Evolutionary conservation across 2,888 invertebrate species (phyloP).

Genomic region (Maniola hyperantus): DNA sequence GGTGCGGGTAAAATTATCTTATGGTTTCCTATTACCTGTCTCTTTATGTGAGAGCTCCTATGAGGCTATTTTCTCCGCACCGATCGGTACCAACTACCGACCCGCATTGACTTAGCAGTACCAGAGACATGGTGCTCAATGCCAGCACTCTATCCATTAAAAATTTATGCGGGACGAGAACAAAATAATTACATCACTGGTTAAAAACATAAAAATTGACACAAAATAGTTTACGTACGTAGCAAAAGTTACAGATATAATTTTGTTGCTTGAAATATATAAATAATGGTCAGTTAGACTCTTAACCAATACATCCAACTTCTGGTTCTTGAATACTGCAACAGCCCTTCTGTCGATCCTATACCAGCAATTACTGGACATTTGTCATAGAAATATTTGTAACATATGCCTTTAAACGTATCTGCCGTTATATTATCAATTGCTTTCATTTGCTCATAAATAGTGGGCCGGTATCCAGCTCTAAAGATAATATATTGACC

Average conservation of each 20-base stretch:
- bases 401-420: conserved; percentile 89
- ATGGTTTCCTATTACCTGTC: too few species aligned
- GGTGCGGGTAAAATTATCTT: too few species aligned
- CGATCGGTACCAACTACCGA: too few species aligned
- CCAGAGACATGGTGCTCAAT: too few species aligned
- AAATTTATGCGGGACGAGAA: too few species aligned
- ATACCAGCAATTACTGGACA: conserved; percentile 96
- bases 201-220: neutral
- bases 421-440: conserved; percentile 90
- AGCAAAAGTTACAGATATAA: neutral
- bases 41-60: too few species aligned
- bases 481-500: conserved; percentile 97
- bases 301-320: conserved; percentile 80
- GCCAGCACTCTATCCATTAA: too few species aligned
- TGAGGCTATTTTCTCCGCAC: too few species aligned
- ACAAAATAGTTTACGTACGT: neutral
- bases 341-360: conserved; percentile 92
- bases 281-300: conserved; percentile 48
- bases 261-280: neutral
- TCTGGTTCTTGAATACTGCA: conserved; percentile 91
- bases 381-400: conserved; percentile 94
- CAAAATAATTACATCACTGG: too few species aligned
- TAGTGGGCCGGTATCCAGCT: conserved; percentile 92
- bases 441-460: conserved; percentile 92
- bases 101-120: too few species aligned